phyloP scores from a whole-genome alignment of 2,113 vertebrate species.

The Butastur rufipennis region DNA sequence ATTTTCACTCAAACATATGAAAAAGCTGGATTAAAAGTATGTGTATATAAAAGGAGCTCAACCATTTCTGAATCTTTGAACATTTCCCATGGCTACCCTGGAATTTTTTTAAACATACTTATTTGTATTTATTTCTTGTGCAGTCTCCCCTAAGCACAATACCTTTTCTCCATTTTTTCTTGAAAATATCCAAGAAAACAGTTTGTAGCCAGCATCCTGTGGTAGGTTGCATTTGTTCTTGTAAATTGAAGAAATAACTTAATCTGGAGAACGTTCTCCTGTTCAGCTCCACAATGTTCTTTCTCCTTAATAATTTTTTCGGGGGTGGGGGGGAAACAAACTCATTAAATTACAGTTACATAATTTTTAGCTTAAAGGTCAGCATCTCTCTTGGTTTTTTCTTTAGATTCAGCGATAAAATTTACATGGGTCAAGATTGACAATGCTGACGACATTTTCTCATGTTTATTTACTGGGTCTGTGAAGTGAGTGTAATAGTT shows the following conservation, averaged over 20 bases:
- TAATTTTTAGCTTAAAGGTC: neutral
- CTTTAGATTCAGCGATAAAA: neutral
- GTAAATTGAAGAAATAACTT: neutral
- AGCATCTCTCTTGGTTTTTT: neutral
- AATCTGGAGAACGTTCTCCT: neutral
- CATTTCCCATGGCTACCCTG: neutral
- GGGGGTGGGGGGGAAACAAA: neutral
- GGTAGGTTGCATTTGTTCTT: neutral
- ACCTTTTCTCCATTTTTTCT: neutral
- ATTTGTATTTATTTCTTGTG: neutral
- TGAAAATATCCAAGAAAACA: neutral
- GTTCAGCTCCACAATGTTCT: neutral
- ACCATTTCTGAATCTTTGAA: neutral
- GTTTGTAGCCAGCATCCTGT: neutral
- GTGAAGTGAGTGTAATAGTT: neutral
- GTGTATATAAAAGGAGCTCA: neutral
- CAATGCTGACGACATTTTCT: neutral
- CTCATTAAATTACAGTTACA: neutral
- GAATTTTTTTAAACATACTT: neutral
- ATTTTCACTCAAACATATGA: neutral
- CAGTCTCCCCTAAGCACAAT: neutral
- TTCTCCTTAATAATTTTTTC: neutral
- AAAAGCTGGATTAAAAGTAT: neutral
- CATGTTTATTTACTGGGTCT: neutral
- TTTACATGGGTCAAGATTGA: neutral